A percentile compares a stretch with the other conserved stretches of the same genome.
phyloP scores from a whole-genome alignment of 2,113 vertebrate species.

The Paedocypris sp. region DNA sequence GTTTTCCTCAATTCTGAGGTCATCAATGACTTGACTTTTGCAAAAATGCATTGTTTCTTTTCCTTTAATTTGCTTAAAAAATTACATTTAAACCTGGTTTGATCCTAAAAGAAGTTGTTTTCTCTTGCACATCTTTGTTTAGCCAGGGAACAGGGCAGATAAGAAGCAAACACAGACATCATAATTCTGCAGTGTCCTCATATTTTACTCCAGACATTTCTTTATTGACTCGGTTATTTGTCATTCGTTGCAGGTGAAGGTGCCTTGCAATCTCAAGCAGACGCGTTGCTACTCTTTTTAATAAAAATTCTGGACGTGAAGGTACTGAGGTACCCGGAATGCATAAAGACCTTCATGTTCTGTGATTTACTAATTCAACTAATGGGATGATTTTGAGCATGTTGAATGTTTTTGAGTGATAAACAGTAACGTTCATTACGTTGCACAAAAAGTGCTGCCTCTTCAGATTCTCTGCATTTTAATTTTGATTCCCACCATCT shows the following conservation, averaged over 20 bases:
- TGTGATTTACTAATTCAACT: not conserved
- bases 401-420: constrained; percentile 5
- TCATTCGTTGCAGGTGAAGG: constrained; percentile 8
- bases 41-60: no score
- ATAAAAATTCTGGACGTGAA: constrained; percentile 8
- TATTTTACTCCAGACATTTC: constrained; percentile 28
- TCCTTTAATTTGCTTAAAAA: no score
- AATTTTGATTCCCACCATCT: constrained; percentile 34
- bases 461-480: constrained; percentile 20
- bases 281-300: constrained; percentile 4
- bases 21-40: no score
- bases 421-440: not conserved
- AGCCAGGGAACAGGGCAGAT: constrained; percentile 2
- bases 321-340: not conserved
- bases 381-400: no score
- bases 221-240: constrained; percentile 32
- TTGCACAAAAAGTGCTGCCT: constrained; percentile 23
- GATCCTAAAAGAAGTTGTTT: constrained; percentile 2
- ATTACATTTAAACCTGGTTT: no score
- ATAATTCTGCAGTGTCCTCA: constrained; percentile 10
- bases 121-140: not conserved
- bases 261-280: constrained; percentile 18
- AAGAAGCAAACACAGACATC: not conserved
- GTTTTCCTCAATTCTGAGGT: no score
- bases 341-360: not conserved